These are phyloP conservation scores for Cryptus viduatorius DNA, from an alignment of 2,888 invertebrate genomes.

Conservation along the genomic window DNA sequence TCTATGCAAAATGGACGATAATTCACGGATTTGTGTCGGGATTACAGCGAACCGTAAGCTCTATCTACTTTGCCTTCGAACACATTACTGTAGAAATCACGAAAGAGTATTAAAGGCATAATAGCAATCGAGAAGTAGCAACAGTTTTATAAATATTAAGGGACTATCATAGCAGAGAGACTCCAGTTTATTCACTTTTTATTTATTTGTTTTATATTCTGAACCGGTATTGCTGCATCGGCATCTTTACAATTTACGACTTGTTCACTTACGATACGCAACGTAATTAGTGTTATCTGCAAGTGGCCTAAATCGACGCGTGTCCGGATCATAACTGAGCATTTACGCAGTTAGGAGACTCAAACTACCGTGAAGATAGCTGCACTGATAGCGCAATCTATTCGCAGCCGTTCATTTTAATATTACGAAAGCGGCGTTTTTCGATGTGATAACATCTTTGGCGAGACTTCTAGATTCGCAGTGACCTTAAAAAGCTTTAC, in stretches of 20 bases:
- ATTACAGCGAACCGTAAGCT: conserved; percentile 22
- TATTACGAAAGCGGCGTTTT: conserved; percentile 7
- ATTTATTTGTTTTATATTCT: not conserved
- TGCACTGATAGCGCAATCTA: conserved; percentile 34
- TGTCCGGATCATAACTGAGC: conserved; percentile 46
- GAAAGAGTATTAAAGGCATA: conserved; percentile 45
- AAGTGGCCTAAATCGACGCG: conserved; percentile 69
- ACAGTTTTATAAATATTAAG: conserved; percentile 35
- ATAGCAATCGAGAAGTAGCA: conserved; percentile 33
- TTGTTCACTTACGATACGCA: conserved; percentile 46
- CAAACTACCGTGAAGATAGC: conserved; percentile 65
- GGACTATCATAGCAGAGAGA: conserved; percentile 12
- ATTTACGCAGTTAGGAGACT: conserved; percentile 23
- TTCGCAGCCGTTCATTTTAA: not conserved
- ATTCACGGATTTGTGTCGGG: conserved; percentile 58
- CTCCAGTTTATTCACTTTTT: not conserved
- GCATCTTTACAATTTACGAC: conserved; percentile 61
- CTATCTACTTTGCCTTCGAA: conserved; percentile 15
- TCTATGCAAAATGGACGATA: conserved; percentile 64
- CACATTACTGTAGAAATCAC: conserved; percentile 28
- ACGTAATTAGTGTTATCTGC: conserved; percentile 71
- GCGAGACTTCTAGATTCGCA: no score
- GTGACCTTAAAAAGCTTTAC: no score
- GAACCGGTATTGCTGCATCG: conserved; percentile 15
- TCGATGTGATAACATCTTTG: not conserved